Evolutionary conservation across 2,113 vertebrate genomes (phyloP), one percentile per base, ranked within the genome.

Genomic region (Vidua chalybeata): DNA sequence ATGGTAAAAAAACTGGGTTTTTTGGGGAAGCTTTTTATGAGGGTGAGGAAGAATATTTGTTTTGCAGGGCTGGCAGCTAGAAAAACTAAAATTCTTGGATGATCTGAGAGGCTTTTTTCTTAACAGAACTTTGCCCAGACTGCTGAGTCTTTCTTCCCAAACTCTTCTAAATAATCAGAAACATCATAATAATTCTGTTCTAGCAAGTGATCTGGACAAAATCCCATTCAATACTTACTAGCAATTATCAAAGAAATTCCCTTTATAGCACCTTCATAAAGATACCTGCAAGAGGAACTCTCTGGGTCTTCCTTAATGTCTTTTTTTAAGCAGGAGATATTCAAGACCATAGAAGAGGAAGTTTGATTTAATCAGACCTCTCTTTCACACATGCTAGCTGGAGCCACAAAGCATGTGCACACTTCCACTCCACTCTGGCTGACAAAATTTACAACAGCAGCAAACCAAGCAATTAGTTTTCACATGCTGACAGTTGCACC

Each of bases 401-500:
- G 64, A 93, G 64, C 75, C 88, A 84, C 80, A 95, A 90, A 89
- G 56, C 4, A 2, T 81, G 21, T 74, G 51, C 85, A 83, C 67
- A 84, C 72, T 96, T 94, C 89, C 87, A 94, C 78, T 94, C 21
- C 41, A 85, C 46, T 6, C 49, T 83, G 33, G 46, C 51, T 85
- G 63, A 83, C 52, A 89, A 59, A 93, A 95, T 80, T 85, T 96
- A 79, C 77, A 81, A 80, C 69, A 89, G 79, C 35, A 95, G 76
- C 35, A 95, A 90, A 89, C 68, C 13, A 58, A 69, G 71, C 54
- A 62, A 76, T 95, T 87, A 21, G 20, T 94, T 85, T 89, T 87
- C 71, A 87, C 39, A 69, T 59, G 56, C 64, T 89, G 84, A 64
- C 84, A 84, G 66, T 15, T 88, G 21, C 46, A 91, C 51, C 75